Conservation (phyloP, 2,888 invertebrate species). For the Meiosimyza decipiens region DNA sequence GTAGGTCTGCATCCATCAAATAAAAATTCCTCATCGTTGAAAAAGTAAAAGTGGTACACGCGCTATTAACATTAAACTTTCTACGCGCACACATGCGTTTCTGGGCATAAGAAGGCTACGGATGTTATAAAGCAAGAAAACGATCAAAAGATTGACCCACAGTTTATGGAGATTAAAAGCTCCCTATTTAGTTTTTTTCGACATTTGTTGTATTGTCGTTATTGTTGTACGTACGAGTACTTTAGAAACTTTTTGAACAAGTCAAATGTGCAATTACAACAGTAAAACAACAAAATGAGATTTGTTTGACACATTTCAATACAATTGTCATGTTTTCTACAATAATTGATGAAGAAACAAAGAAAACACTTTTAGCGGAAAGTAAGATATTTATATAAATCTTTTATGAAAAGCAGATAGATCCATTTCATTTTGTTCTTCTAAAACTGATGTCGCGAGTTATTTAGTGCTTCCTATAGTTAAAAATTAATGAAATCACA, state of each 20-base stretch:
- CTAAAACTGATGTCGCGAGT: no score
- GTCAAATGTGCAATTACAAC: background rate
- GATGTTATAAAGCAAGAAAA: conserved; percentile 6
- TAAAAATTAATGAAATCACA: no score
- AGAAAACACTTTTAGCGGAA: background rate
- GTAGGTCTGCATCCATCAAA: conserved; percentile 19
- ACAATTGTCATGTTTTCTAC: background rate
- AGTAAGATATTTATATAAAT: no score
- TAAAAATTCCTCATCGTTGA: conserved; percentile 40
- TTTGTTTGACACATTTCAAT: conserved; percentile 7
- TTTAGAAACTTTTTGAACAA: background rate
- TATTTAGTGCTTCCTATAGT: no score
- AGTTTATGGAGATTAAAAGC: conserved; percentile 26
- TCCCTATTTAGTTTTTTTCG: conserved; percentile 8
- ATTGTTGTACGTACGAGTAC: background rate
- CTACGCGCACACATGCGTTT: background rate
- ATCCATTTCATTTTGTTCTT: no score
- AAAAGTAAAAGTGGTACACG: conserved; percentile 41
- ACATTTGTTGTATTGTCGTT: background rate
- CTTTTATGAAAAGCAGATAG: no score
- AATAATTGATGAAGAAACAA: background rate
- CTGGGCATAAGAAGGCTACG: no score
- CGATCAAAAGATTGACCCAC: conserved; percentile 24
- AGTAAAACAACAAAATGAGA: background rate
- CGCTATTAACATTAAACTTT: conserved; percentile 15